Evolutionary conservation across 2,797 vertebrate genomes (phyloP).

Genomic region (Arctocebus calabarensis): DNA sequence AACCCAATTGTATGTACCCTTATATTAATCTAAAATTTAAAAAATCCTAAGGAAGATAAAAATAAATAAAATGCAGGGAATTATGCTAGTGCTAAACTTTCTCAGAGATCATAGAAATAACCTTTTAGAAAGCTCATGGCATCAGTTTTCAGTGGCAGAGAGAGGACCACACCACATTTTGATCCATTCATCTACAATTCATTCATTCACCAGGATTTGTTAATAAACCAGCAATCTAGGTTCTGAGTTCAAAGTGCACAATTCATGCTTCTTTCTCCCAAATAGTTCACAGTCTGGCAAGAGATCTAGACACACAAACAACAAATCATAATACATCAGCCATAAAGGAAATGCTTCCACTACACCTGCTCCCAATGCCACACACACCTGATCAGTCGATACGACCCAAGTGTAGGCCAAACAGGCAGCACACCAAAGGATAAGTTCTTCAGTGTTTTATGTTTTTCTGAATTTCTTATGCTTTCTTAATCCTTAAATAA

Average conservation of each 20-base stretch:
- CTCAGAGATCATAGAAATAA: neutral
- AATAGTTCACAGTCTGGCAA: neutral
- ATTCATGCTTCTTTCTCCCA: neutral
- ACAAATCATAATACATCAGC: neutral
- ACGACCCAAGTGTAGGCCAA: neutral
- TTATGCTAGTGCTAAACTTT: neutral
- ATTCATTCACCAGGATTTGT: constrained; percentile 3
- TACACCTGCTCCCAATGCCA: accelerated
- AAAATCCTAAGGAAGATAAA: too few species aligned
- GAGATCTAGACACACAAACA: neutral
- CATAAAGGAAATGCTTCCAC: neutral
- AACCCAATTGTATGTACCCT: too few species aligned
- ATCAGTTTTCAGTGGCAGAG: neutral
- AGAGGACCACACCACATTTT: neutral
- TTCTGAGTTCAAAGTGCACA: neutral
- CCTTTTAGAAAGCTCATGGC: neutral
- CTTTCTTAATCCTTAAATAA: neutral
- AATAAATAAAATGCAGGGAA: neutral
- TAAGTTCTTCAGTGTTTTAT: neutral
- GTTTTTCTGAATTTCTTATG: neutral
- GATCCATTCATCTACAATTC: neutral
- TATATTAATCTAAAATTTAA: too few species aligned
- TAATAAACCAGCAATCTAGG: neutral
- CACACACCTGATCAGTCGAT: neutral
- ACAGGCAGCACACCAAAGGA: neutral